Evolutionary conservation across 1,140 invertebrate species (phyloP), one percentile per base, ranked within the genome.

Genomic region (Acyrthosiphon pisum): DNA sequence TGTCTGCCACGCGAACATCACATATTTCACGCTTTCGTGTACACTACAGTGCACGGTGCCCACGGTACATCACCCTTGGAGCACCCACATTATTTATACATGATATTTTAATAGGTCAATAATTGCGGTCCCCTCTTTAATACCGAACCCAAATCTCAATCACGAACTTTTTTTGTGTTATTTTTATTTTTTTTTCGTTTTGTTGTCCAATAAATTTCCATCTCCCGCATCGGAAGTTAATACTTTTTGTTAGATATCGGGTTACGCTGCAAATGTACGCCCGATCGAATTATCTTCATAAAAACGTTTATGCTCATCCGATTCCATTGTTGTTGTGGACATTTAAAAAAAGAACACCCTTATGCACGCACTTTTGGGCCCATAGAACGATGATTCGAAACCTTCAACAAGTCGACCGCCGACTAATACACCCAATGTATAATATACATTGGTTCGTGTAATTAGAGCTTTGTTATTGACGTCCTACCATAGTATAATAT

Each of bases 221-320:
- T 84, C 68, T 93, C 91, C 91, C 91, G 91, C 91, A 93, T 93
- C 76, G 68, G 91, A 93, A 93, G 91, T 93, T 93, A 93, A 93
- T 93, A 93, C 91, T 84, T 93, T 93, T 93, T 93, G 91, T 93
- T 44, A 48, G 48, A 23, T 93, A 93, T 93, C 91, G 91, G 91
- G 91, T 93, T 93, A 84, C 91, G 46, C 91, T 30, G 76, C 91
- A 93, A 84, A 84, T 84, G 91, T 56, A 93, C 81, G 91, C 91
- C 48, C 81, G 76, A 37, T 53, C 91, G 46, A 93, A 93, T 93
- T 86, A 93, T 93, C 91, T 93, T 93, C 76, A 93, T 93, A 93
- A 93, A 93, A 84, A 93, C 91, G 81, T 93, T 93, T 93, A 93
- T 93, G 91, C 91, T 93, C 91, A 93, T 93, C 91, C 91, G 81